Evolutionary conservation across 2,797 vertebrate species (phyloP), one percentile per base, ranked within the genome.

Genomic region (Dermochelys coriacea): DNA sequence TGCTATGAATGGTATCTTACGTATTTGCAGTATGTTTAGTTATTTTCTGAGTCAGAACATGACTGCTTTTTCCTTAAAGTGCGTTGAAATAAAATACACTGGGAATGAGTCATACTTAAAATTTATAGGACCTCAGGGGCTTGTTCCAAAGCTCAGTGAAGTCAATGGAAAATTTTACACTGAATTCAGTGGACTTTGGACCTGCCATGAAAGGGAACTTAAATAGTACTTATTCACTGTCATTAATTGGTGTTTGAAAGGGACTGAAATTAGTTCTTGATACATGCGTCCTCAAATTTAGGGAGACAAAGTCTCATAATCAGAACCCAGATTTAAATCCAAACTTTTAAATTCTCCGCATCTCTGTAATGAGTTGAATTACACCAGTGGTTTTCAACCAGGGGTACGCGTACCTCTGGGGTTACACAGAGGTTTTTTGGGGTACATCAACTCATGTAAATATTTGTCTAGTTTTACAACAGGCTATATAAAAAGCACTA

Each of bases 131-230:
- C 25, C 14, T 52, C 1, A 0, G 10, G 10, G 5, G 0, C 4
- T 91, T 95, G 49, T 71, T 37, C 88, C 27, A 84, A 85, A 86
- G 12, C 12, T 83, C 55, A 10, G 55, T 89, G 59, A 92, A 92
- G 89, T 74, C 80, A 83, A 19, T 3, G 88, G 25, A 45, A 92
- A 71, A 23, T 85, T 88, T 92, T 83, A 68, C 16, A 37, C 18
- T 71, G 18, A 23, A 41, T 21, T 68, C 64, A 68, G 64, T 68
- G 19, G n/a, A 37, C 64, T 68, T 37, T 37, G n/a, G n/a, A 21
- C 71, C 68, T 41, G n/a, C 37, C 37, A 11, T 23, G 19, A 71
- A 71, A 41, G 19, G n/a, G 10, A 25, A 71, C 21, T 37, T 54
- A 54, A 54, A 80, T 52, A 80, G 10, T 27, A 54, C n/a, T 37